Evolutionary conservation across 2,888 invertebrate species (phyloP), one percentile per base, ranked within the genome.

Genomic region (Diachrysia chrysitis): DNA sequence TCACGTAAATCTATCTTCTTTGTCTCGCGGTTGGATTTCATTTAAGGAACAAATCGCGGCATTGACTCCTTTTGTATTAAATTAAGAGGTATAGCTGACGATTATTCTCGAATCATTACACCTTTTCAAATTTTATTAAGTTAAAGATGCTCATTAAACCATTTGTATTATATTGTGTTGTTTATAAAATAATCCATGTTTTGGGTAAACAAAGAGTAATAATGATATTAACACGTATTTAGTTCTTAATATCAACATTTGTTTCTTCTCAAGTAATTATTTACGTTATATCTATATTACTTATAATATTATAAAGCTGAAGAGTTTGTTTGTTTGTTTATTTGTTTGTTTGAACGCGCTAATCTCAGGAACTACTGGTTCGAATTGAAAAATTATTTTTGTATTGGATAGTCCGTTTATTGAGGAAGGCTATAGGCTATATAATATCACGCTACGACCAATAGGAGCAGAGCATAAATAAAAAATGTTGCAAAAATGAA

Each of bases 1-100:
- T 85, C 89, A 85, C 91, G 89, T 90, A 93, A 93, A 94, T 94
- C 93, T 87, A 92, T 94, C 93, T 94, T 93, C 92, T 92, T 93
- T 93, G 92, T 92, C 87, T 87, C 85, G 86, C 86, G 85, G 87
- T 86, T 86, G 87, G 91, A 90, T 89, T 93, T 92, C 90, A 91
- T 92, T 93, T 92, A 90, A 78, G 86, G 87, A 90, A 90, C 89
- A 91, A 92, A 92, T 91, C 88, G 86, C 84, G 78, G 83, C 85
- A 89, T 88, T 89, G 86, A 86, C 83, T 89, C 83, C 83, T 85
- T 85, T 89, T 90, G 85, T 88, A 89, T 86, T 83, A 83, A 84
- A 80, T 83, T 78, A 76, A 83, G 85, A 84, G 77, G 82, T 83
- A 86, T 86, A 81, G 79, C 76, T 63, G 72, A 66, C 75, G 56